A percentile compares a stretch with the other conserved stretches of the same genome.
phyloP scores from a whole-genome alignment of 2,888 invertebrate species.

The Vesta saturnalis region DNA sequence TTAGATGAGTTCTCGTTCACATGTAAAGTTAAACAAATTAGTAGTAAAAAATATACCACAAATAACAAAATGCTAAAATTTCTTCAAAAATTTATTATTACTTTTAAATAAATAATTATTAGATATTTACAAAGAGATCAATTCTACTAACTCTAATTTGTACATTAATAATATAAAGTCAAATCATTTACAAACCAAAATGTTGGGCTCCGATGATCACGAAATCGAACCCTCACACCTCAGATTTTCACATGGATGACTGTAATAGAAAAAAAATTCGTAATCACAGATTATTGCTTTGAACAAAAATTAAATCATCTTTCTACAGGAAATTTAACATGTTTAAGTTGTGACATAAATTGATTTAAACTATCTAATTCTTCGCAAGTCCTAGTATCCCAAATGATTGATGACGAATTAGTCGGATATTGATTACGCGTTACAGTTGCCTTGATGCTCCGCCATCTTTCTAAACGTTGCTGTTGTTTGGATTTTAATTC shows the following conservation, averaged over 20 bases:
- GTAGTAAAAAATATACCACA: constrained; percentile 15
- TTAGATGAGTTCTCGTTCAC: constrained; percentile 17
- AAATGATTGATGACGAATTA: constrained; percentile 33
- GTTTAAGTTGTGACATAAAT: constrained; percentile 73
- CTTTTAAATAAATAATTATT: constrained; percentile 5
- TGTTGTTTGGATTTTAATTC: constrained; percentile 71
- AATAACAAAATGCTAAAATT: constrained; percentile 11
- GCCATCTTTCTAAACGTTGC: constrained; percentile 70
- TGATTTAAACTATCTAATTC: constrained; percentile 72
- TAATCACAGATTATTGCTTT: constrained; percentile 54
- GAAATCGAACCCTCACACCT: constrained; percentile 36
- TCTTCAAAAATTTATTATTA: constrained; percentile 17
- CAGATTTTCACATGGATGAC: constrained; percentile 52
- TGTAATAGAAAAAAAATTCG: constrained; percentile 61
- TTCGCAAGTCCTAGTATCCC: constrained; percentile 57
- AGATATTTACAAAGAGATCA: too few relatives aligned
- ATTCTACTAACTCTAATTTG: constrained; percentile 2
- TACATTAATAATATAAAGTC: constrained; percentile 14
- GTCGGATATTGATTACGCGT: constrained; percentile 21
- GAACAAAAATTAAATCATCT: constrained; percentile 54
- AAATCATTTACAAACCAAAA: constrained; percentile 58
- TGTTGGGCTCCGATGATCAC: constrained; percentile 39
- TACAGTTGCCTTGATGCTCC: constrained; percentile 49
- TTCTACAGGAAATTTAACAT: constrained; percentile 63
- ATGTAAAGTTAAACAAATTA: constrained; percentile 41